phyloP scores from a whole-genome alignment of 2,888 invertebrate genomes.

The Protodeltote pygarga region DNA sequence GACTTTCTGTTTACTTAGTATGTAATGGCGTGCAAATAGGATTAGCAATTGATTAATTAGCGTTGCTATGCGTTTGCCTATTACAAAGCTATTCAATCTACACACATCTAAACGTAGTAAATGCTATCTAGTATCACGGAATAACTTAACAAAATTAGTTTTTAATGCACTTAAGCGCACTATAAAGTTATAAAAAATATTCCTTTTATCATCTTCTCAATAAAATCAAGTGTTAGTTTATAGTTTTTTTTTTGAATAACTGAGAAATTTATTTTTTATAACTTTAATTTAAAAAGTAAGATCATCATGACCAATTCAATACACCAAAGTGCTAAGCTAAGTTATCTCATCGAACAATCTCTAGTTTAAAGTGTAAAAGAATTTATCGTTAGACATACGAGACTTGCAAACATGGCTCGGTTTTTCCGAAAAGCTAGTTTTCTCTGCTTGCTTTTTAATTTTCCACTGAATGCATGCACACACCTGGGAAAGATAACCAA shows the following conservation, averaged over 20 bases:
- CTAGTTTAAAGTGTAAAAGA: conserved; percentile 17
- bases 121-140: too few relatives aligned
- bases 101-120: neutral
- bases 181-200: too few relatives aligned
- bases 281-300: too few relatives aligned
- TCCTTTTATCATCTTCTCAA: too few relatives aligned
- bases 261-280: too few relatives aligned
- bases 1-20: conserved; percentile 42
- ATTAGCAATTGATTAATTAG: conserved; percentile 45
- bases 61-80: conserved; percentile 2
- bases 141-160: too few relatives aligned
- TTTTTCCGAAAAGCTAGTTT: conserved; percentile 39
- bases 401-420: conserved; percentile 19
- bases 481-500: conserved; percentile 61
- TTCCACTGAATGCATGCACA: conserved; percentile 61
- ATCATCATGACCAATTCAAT: too few relatives aligned
- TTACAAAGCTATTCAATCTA: neutral
- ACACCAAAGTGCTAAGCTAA: too few relatives aligned
- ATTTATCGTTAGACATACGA: conserved; percentile 34
- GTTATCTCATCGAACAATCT: conserved; percentile 21
- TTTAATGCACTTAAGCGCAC: too few relatives aligned
- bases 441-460: conserved; percentile 60
- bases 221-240: too few relatives aligned
- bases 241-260: too few relatives aligned
- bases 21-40: conserved; percentile 47